A percentile compares a stretch with the other conserved stretches of the same genome.
These are phyloP conservation scores for Herpetotheres cachinnans DNA, from an alignment of 2,113 vertebrate genomes.

Conservation along the genomic window DNA sequence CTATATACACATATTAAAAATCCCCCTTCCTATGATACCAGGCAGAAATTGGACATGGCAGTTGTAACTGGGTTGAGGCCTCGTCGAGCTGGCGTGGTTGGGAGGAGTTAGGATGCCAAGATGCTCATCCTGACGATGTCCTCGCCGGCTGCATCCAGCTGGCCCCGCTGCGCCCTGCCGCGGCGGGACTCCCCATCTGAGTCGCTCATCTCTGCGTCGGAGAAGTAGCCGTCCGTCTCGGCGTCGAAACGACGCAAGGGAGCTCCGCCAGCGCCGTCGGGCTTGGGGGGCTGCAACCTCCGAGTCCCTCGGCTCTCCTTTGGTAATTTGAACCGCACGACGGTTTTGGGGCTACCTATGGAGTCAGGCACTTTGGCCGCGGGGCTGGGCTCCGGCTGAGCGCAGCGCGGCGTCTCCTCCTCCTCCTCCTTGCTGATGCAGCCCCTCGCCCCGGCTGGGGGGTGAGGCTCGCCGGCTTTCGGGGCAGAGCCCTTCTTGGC, in stretches of 20 bases:
- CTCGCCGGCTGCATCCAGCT: slow-evolving; percentile 84
- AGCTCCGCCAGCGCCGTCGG: slow-evolving; percentile 36
- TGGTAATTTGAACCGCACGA: slow-evolving; percentile 77
- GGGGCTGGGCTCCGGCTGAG: slow-evolving; percentile 62
- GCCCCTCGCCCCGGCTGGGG: slow-evolving; percentile 69
- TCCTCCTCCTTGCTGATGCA: slow-evolving; percentile 60
- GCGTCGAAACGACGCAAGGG: slow-evolving; percentile 73
- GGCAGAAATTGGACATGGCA: slow-evolving; percentile 75
- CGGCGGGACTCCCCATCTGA: slow-evolving; percentile 77
- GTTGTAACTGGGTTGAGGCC: slow-evolving; percentile 72
- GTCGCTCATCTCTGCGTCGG: slow-evolving; percentile 91
- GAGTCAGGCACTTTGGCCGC: slow-evolving; percentile 79
- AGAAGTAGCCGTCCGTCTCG: slow-evolving; percentile 91
- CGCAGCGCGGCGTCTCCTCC: slow-evolving; percentile 33
- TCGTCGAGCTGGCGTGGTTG: not conserved
- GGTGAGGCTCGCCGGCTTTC: slow-evolving; percentile 79
- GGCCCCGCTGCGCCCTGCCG: slow-evolving; percentile 76
- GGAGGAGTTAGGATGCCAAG: slow-evolving; percentile 84
- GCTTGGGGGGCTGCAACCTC: slow-evolving; percentile 67
- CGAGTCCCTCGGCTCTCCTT: slow-evolving; percentile 79
- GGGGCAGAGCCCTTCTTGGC: slow-evolving; percentile 74
- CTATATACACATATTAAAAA: slow-evolving; percentile 72
- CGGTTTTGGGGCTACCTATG: slow-evolving; percentile 67
- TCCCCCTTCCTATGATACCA: slow-evolving; percentile 60
- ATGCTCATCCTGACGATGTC: slow-evolving; percentile 92